Evolutionary conservation across 2,888 invertebrate genomes (phyloP).

Genomic region (Idaea aversata): DNA sequence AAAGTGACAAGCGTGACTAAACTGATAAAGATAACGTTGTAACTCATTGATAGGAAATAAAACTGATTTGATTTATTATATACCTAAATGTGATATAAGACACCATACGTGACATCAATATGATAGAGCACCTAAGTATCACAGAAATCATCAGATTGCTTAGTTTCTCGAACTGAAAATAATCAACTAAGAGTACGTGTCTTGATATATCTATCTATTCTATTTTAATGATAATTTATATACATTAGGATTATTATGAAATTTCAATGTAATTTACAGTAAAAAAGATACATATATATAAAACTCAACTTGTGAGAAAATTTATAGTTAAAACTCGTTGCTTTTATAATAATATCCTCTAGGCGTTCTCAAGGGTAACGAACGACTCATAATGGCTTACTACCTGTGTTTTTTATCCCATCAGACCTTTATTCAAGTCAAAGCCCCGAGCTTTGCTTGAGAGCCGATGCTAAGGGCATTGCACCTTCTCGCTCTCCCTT

Average conservation of each 20-base stretch:
- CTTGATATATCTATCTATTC: not conserved
- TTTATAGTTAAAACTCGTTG: conserved; percentile 15
- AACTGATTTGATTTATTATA: not conserved
- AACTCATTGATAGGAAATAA: conserved; percentile 19
- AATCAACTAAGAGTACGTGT: not conserved
- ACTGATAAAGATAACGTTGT: conserved; percentile 26
- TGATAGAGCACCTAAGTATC: not conserved
- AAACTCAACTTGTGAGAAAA: conserved; percentile 11
- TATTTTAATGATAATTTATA: not conserved
- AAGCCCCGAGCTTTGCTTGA: conserved; percentile 66
- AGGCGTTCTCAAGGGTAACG: conserved; percentile 74
- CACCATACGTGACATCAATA: not conserved
- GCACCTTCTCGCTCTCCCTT: conserved; percentile 77
- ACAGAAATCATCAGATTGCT: not conserved
- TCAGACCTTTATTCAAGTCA: conserved; percentile 63
- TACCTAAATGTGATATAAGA: no score
- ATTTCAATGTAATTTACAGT: not conserved
- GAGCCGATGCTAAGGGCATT: conserved; percentile 73
- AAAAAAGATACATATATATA: conserved; percentile 10
- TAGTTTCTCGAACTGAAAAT: not conserved
- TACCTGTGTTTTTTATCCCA: conserved; percentile 75
- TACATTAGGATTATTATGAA: not conserved
- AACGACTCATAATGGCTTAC: conserved; percentile 68
- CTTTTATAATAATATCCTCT: conserved; percentile 53
- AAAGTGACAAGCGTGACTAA: conserved; percentile 30